Evolutionary conservation across 2,888 invertebrate species (phyloP).

Genomic region (Thera obeliscata): DNA sequence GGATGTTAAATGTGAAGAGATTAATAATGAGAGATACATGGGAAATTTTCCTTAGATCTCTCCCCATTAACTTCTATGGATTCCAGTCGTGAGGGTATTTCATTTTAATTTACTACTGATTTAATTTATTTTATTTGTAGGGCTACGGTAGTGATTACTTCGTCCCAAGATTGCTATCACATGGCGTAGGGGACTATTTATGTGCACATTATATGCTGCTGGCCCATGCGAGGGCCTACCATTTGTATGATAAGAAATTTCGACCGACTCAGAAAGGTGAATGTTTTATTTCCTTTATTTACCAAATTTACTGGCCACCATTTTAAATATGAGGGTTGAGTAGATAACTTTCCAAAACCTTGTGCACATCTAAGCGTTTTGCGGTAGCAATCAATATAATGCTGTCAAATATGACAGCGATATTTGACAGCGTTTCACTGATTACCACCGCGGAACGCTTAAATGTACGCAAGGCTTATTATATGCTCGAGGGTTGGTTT

Average conservation of each 20-base stretch:
- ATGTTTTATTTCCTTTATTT: not conserved
- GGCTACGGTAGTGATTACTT: conserved; percentile 82
- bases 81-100: not conserved
- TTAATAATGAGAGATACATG: not conserved
- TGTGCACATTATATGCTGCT: conserved; percentile 86
- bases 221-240: conserved; percentile 87
- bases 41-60: too few relatives aligned
- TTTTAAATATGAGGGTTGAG: too few relatives aligned
- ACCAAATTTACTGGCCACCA: not conserved
- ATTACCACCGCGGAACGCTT: too few relatives aligned
- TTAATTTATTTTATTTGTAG: conserved; percentile 44
- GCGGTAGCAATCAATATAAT: too few relatives aligned
- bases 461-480: too few relatives aligned
- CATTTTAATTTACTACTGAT: not conserved
- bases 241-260: conserved; percentile 85
- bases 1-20: not conserved
- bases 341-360: too few relatives aligned
- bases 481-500: too few relatives aligned
- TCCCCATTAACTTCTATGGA: not conserved
- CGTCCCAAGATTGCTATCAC: conserved; percentile 77
- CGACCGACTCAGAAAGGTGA: conserved; percentile 79
- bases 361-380: too few relatives aligned
- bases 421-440: too few relatives aligned
- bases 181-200: conserved; percentile 84
- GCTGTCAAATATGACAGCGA: too few relatives aligned